These are phyloP conservation scores for Amblyteles armatorius DNA, from an alignment of 2,888 invertebrate species.

Conservation along the genomic window DNA sequence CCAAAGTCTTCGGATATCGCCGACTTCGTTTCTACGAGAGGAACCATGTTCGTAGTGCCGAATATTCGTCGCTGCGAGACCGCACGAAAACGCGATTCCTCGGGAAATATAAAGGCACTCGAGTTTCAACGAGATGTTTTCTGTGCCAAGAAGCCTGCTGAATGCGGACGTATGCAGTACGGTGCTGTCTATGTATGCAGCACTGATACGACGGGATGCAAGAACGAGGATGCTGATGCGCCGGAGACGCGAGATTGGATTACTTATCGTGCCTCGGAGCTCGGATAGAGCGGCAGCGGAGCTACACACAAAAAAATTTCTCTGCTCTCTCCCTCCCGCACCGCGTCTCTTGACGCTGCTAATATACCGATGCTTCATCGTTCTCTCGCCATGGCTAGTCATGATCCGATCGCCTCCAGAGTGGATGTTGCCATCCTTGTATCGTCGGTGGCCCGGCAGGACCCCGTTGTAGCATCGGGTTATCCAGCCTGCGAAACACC, in stretches of 20 bases:
- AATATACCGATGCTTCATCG: constrained; percentile 4
- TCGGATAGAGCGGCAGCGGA: constrained; percentile 21
- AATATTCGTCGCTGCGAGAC: background rate
- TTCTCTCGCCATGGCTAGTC: constrained; percentile 26
- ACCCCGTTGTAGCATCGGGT: constrained; percentile 28
- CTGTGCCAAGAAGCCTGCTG: background rate
- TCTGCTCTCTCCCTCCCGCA: constrained; percentile 2
- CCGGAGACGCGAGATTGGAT: constrained; percentile 75
- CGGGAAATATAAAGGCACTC: background rate
- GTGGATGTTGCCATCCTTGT: constrained; percentile 4
- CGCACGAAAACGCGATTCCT: background rate
- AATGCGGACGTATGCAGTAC: background rate
- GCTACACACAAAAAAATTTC: constrained; percentile 24
- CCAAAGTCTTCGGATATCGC: background rate
- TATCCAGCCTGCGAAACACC: constrained; percentile 16
- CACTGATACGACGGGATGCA: constrained; percentile 38
- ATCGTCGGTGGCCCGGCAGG: constrained; percentile 28
- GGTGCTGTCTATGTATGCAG: constrained; percentile 9
- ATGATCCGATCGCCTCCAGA: constrained; percentile 31
- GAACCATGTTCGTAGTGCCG: background rate
- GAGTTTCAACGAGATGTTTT: background rate
- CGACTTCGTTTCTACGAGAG: background rate
- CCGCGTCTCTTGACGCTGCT: constrained; percentile 24
- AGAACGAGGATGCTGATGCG: constrained; percentile 67
- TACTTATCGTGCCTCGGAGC: constrained; percentile 71